Evolutionary conservation across 1,140 invertebrate genomes (phyloP).

Genomic region (Macrosteles quadrilineatus): DNA sequence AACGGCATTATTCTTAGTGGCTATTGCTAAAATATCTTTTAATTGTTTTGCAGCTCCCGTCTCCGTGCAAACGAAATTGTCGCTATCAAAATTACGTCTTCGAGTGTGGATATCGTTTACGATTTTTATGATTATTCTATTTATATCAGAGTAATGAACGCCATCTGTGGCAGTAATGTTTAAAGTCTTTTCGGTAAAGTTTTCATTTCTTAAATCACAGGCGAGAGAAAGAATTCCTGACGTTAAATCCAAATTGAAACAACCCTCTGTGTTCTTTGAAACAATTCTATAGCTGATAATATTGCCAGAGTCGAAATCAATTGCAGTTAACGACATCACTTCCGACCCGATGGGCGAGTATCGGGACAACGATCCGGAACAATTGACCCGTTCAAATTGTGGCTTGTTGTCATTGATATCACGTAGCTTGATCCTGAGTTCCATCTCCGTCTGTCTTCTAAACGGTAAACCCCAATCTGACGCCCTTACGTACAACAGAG

Average conservation of each 20-base stretch:
- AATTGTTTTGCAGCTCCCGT: slow-evolving; percentile 77
- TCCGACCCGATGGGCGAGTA: slow-evolving; percentile 72
- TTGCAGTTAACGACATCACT: slow-evolving; percentile 84
- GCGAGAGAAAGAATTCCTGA: slow-evolving; percentile 65
- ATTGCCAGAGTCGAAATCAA: slow-evolving; percentile 89
- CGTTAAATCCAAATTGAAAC: slow-evolving; percentile 79
- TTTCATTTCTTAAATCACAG: slow-evolving; percentile 78
- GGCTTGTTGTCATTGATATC: slow-evolving; percentile 94
- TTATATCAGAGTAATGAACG: slow-evolving; percentile 83
- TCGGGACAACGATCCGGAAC: slow-evolving; percentile 77
- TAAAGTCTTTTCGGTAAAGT: slow-evolving; percentile 64
- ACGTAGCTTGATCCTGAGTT: slow-evolving; percentile 72
- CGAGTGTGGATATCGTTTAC: slow-evolving; percentile 58
- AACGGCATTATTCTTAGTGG: slow-evolving; percentile 74
- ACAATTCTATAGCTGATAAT: slow-evolving; percentile 84
- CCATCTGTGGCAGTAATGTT: slow-evolving; percentile 90
- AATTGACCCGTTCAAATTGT: slow-evolving; percentile 79
- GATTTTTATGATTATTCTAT: slow-evolving; percentile 69
- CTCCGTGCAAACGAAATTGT: slow-evolving; percentile 76
- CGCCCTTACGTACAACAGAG: slow-evolving; percentile 77
- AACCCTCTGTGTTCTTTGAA: slow-evolving; percentile 84
- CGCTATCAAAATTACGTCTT: slow-evolving; percentile 49
- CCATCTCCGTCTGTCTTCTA: slow-evolving; percentile 84
- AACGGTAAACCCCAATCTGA: slow-evolving; percentile 94
- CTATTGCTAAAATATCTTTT: slow-evolving; percentile 74